phyloP scores from a whole-genome alignment of 2,797 vertebrate species.

The Phrynocephalus forsythii region DNA sequence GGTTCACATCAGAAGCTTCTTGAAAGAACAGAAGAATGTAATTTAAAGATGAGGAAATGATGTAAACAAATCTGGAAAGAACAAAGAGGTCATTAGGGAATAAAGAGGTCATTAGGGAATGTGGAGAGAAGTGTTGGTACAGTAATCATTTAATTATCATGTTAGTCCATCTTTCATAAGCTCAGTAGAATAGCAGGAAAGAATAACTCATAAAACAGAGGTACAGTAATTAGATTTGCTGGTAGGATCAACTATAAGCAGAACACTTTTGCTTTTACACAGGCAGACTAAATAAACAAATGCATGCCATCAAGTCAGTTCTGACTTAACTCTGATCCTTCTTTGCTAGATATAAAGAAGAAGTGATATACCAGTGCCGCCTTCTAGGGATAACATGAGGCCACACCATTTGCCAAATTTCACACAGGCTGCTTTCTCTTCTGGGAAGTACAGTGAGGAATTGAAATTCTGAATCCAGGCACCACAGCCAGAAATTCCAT shows the following conservation, averaged over 20 bases:
- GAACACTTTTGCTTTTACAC: background rate
- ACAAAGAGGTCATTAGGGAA: conserved; percentile 70
- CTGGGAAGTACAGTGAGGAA: too few relatives aligned
- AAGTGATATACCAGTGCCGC: too few relatives aligned
- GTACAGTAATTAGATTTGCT: conserved; percentile 56
- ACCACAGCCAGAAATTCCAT: too few relatives aligned
- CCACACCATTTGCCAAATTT: too few relatives aligned
- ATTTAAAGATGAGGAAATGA: conserved; percentile 61
- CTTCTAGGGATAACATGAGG: too few relatives aligned
- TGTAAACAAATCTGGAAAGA: conserved; percentile 66
- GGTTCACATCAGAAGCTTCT: conserved; percentile 60
- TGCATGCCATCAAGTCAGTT: too few relatives aligned
- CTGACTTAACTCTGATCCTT: too few relatives aligned
- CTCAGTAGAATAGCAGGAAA: conserved; percentile 60
- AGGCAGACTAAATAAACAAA: conserved; percentile 51
- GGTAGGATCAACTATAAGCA: conserved; percentile 54
- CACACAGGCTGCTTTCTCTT: too few relatives aligned
- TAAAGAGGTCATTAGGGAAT: conserved; percentile 64
- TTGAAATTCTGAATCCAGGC: too few relatives aligned
- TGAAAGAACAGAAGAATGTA: conserved; percentile 65
- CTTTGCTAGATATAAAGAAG: too few relatives aligned
- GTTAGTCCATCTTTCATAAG: conserved; percentile 72
- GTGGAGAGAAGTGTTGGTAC: conserved; percentile 70
- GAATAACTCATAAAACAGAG: conserved; percentile 62
- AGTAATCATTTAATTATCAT: conserved; percentile 77